phyloP scores from a whole-genome alignment of 2,113 vertebrate genomes.

The Hemiscyllium ocellatum region DNA sequence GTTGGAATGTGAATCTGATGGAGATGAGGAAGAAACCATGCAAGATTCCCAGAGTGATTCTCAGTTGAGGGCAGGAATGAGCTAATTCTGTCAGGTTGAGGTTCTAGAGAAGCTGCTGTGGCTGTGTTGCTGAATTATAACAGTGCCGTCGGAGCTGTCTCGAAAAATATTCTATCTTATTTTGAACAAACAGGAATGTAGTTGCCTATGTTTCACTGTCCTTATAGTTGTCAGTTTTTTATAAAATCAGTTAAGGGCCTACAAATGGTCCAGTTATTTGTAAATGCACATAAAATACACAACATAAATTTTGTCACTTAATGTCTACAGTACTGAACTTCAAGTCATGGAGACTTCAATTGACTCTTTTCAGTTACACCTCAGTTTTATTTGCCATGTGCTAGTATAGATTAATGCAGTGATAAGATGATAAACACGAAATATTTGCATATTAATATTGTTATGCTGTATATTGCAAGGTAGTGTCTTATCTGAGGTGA shows the following conservation, averaged over 20 bases:
- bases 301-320: too few species aligned
- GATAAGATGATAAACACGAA: not conserved
- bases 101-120: not conserved
- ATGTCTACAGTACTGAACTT: not conserved
- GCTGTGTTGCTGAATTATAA: not conserved
- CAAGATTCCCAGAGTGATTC: not conserved
- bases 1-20: not conserved
- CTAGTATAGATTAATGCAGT: not conserved
- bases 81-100: not conserved
- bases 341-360: not conserved
- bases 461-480: not conserved
- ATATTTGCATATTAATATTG: not conserved
- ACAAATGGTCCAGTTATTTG: not conserved
- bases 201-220: not conserved
- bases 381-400: not conserved
- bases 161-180: not conserved
- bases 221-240: not conserved
- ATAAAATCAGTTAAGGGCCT: not conserved
- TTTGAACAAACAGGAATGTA: too few species aligned
- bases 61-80: not conserved
- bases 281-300: too few species aligned
- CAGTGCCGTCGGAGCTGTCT: not conserved
- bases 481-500: not conserved
- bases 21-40: not conserved
- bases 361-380: not conserved